Evolutionary conservation across 2,113 vertebrate species (phyloP).

Genomic region (Cottus gobio): DNA sequence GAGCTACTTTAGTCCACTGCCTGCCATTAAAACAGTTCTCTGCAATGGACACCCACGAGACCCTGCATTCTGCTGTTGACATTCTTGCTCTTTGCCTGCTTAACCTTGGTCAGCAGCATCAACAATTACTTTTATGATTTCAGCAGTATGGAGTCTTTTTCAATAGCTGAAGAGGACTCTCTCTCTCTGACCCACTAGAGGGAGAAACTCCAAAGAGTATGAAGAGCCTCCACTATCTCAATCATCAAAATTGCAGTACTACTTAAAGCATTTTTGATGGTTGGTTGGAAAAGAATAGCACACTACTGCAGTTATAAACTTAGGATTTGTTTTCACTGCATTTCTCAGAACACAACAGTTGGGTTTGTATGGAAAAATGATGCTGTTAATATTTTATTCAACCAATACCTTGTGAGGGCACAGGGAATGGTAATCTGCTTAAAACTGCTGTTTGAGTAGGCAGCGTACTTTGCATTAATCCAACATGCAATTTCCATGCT

Average conservation of each 20-base stretch:
- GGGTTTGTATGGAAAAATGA: slow-evolving; percentile 6
- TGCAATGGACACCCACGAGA: slow-evolving; percentile 37
- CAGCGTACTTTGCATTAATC: slow-evolving; percentile 45
- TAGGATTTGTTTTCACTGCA: not conserved
- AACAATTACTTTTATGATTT: slow-evolving; percentile 52
- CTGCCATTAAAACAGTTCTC: slow-evolving; percentile 37
- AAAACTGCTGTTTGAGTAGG: slow-evolving; percentile 47
- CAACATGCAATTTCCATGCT: slow-evolving; percentile 31
- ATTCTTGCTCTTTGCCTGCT: slow-evolving; percentile 35
- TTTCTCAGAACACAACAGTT: slow-evolving; percentile 19
- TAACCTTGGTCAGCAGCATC: slow-evolving; percentile 57
- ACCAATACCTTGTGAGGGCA: slow-evolving; percentile 38
- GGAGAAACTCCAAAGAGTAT: slow-evolving; percentile 35
- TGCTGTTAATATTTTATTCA: slow-evolving; percentile 26
- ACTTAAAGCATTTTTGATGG: slow-evolving; percentile 5
- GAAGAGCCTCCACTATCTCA: slow-evolving; percentile 11
- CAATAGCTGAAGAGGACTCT: slow-evolving; percentile 37
- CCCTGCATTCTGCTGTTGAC: slow-evolving; percentile 36
- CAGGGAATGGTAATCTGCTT: slow-evolving; percentile 27
- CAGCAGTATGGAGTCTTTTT: slow-evolving; percentile 34
- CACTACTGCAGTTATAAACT: slow-evolving; percentile 14
- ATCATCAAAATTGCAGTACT: slow-evolving; percentile 14
- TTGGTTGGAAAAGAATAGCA: slow-evolving; percentile 8
- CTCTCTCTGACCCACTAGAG: slow-evolving; percentile 40
- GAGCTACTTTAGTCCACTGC: not conserved